A percentile compares a stretch with the other conserved stretches of the same genome.
Evolutionary conservation across 2,888 invertebrate species (phyloP).

Genomic region (Spodoptera exigua): DNA sequence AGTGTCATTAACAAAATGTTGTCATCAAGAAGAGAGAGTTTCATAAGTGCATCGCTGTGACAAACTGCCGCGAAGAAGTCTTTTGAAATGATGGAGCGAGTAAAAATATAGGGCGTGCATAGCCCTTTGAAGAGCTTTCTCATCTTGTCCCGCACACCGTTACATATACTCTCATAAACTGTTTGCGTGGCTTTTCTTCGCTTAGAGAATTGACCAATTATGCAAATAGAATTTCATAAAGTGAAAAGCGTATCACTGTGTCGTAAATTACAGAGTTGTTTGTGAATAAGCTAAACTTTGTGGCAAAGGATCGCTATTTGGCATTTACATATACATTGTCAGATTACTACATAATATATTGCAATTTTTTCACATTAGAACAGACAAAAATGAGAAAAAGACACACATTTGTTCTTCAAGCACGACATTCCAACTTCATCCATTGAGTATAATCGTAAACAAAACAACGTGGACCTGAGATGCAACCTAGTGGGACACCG

Average conservation of each 20-base stretch:
- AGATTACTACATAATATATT: no score
- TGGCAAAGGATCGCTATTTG: not conserved
- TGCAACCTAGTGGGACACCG: constrained; percentile 14
- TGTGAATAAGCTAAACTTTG: not conserved
- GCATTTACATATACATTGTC: not conserved
- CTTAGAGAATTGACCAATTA: constrained; percentile 23
- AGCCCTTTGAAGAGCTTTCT: constrained; percentile 40
- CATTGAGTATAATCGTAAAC: not conserved
- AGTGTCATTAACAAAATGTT: not conserved
- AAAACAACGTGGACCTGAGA: constrained; percentile 9
- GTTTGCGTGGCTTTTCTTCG: constrained; percentile 17
- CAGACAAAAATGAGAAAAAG: no score
- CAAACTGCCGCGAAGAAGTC: not conserved
- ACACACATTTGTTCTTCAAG: no score
- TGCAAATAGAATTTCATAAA: constrained; percentile 23
- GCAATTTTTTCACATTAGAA: no score
- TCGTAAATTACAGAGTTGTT: constrained; percentile 4
- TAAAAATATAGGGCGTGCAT: constrained; percentile 20
- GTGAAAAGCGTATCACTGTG: not conserved
- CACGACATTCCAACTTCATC: no score
- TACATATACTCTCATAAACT: constrained; percentile 13
- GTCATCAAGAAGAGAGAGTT: not conserved
- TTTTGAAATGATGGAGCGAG: constrained; percentile 5
- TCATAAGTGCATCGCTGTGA: constrained; percentile 1
- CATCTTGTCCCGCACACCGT: constrained; percentile 22